Base-by-base conservation (phyloP, 1,140 invertebrate genomes). In the Orius insidiosus region DNA sequence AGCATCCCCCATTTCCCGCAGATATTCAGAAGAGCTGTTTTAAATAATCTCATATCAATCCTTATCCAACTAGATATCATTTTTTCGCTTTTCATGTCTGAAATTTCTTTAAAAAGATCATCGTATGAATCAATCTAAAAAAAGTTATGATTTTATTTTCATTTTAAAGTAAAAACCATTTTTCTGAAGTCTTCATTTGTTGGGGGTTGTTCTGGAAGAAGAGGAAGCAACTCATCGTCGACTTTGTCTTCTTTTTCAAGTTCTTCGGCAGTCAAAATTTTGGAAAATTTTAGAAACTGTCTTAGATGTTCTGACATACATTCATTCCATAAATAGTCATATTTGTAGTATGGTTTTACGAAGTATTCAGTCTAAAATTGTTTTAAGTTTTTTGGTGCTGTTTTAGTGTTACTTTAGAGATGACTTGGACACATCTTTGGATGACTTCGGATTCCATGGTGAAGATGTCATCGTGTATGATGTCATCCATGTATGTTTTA, bases 1-100 rank as follows among this genome's bases (percentile, higher is more conserved):
- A 81, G 65, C 53, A 75, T 74, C 38, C 76, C 74, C 82, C 85
- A 87, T 51, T 77, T 75, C 55, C 77, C 78, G 42, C 84, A 70
- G 38, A 72, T 72, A 53, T 80, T 79, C 54, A 87, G 69, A 4
- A 88, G 68, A 35, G 69, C 67, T 50, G 82, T 75, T 55, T 85
- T 85, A 46, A 88, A 78, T 33, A 74, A 69, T 45, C 64, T 71
- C 10, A 80, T 59, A 53, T 87, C 74, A 0, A 87, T 60, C 50
- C 69, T 64, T 6, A 88, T 66, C 81, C 84, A 86, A n/a, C 68
- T 67, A 19, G 76, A 72, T 56, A 84, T 74, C 7, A 74, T 54
- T 33, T 60, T 60, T 32, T 60, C 59, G 9, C 58, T 56, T 18
- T 63, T 57, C 11, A 73, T 61, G 45, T 56, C 52, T 32, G 62